phyloP scores from a whole-genome alignment of 37 sponge, comb jelly and placozoan species.

The Crambe crambe region DNA sequence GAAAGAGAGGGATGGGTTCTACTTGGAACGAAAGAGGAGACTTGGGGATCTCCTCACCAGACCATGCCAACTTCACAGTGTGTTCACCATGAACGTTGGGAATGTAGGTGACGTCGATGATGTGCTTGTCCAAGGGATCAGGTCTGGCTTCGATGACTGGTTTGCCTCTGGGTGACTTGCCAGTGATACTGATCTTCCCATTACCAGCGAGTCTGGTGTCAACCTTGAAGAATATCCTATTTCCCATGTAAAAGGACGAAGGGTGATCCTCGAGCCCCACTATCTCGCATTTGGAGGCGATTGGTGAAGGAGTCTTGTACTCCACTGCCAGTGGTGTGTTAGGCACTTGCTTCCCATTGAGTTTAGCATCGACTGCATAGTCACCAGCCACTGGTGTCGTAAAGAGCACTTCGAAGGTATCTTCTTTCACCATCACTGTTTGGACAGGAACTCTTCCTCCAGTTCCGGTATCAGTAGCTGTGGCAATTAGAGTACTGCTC shows the following conservation, averaged over 20 bases:
- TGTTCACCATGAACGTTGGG: conserved; percentile 64
- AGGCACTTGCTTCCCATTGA: conserved; percentile 39
- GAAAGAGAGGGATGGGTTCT: conserved; percentile 4
- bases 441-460: background rate
- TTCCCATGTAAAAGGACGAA: conserved; percentile 18
- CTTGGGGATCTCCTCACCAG: conserved; percentile 47
- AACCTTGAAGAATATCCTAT: conserved; percentile 37
- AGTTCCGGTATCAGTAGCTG: conserved; percentile 1
- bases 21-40: conserved; percentile 63
- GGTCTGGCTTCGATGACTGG: conserved; percentile 19
- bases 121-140: background rate
- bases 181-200: conserved; percentile 36
- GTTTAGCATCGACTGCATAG: conserved; percentile 36
- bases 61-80: conserved; percentile 48
- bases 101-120: conserved; percentile 50
- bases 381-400: conserved; percentile 30
- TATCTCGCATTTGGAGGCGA: conserved; percentile 49
- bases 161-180: conserved; percentile 21
- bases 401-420: conserved; percentile 43
- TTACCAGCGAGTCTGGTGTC: conserved; percentile 74
- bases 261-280: conserved; percentile 42
- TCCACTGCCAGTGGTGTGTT: conserved; percentile 48
- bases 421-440: background rate
- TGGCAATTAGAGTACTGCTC: conserved; percentile 4
- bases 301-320: conserved; percentile 24